Conservation (phyloP, 1,140 invertebrate species). For the Cotesia typhae region DNA sequence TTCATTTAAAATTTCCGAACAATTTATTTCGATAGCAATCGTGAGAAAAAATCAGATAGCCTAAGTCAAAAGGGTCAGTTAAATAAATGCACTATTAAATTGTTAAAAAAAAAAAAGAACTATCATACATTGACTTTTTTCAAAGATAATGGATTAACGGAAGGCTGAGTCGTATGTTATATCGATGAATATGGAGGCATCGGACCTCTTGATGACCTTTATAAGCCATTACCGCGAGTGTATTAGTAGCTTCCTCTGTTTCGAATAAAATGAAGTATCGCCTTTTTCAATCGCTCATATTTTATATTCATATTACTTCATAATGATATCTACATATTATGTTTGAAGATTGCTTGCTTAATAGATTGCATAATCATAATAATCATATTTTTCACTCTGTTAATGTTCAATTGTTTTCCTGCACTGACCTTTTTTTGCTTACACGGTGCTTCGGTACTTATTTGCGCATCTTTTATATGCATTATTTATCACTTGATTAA, state of each 20-base stretch:
- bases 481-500: no score
- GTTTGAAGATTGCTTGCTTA: no score
- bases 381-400: neutral
- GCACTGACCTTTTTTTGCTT: neutral
- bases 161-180: slow-evolving; percentile 16
- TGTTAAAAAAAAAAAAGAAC: neutral
- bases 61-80: no score
- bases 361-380: neutral
- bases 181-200: slow-evolving; percentile 32
- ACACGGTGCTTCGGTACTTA: no score
- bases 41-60: no score
- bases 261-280: no score
- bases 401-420: slow-evolving; percentile 6
- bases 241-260: no score
- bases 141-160: slow-evolving; percentile 4
- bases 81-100: no score
- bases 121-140: neutral
- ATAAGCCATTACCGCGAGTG: neutral
- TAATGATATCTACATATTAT: neutral
- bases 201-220: slow-evolving; percentile 22
- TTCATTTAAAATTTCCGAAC: no score
- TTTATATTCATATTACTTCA: neutral
- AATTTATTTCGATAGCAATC: no score
- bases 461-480: no score
- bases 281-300: no score